These are phyloP conservation scores for Tachystola acroxantha DNA, from an alignment of 2,888 invertebrate genomes.

Conservation along the genomic window DNA sequence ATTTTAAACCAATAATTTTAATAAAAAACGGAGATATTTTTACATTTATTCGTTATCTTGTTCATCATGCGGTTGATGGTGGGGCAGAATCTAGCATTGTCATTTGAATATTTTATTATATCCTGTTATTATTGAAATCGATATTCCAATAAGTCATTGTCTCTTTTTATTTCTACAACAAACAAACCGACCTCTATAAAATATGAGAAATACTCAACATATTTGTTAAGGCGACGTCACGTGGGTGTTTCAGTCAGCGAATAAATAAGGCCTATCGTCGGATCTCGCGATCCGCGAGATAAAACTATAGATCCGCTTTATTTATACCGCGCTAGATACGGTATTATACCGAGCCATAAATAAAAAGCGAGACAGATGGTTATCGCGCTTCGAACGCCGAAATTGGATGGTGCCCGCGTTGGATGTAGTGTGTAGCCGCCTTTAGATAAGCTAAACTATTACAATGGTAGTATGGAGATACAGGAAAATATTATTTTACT, in stretches of 20 bases:
- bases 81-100: no score
- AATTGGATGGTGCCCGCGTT: slow-evolving; percentile 29
- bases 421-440: slow-evolving; percentile 27
- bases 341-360: slow-evolving; percentile 47
- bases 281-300: slow-evolving; percentile 44
- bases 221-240: slow-evolving; percentile 11
- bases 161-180: background rate
- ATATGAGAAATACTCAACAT: slow-evolving; percentile 7
- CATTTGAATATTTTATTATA: no score
- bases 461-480: background rate
- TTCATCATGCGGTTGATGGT: no score
- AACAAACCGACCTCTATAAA: background rate
- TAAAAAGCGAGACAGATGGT: slow-evolving; percentile 52
- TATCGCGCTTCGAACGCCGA: slow-evolving; percentile 36
- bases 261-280: slow-evolving; percentile 45
- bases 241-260: slow-evolving; percentile 33
- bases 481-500: no score
- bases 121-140: no score
- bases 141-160: no score
- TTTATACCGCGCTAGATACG: slow-evolving; percentile 49
- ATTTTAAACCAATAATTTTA: no score
- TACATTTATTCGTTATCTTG: no score
- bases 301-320: slow-evolving; percentile 46
- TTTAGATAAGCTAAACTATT: slow-evolving; percentile 26
- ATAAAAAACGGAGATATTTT: no score